These are phyloP conservation scores for Charaxes varanes DNA, from an alignment of 1,140 invertebrate species.

Conservation along the genomic window DNA sequence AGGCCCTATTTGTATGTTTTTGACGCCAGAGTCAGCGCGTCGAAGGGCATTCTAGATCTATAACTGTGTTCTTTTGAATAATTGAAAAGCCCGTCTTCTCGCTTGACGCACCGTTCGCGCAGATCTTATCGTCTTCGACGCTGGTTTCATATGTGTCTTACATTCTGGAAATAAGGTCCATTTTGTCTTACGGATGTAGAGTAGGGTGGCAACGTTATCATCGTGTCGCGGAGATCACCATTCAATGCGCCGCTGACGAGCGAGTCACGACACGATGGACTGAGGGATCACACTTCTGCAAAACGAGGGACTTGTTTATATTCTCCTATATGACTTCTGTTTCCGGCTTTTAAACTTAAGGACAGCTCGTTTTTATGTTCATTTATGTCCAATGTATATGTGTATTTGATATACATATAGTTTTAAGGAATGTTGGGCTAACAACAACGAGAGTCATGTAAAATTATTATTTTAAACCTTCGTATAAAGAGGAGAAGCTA, in stretches of 20 bases:
- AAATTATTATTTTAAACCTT: too few species aligned
- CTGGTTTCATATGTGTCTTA: slow-evolving; percentile 1
- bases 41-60: slow-evolving; percentile 13
- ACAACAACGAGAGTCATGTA: too few species aligned
- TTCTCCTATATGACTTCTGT: too few species aligned
- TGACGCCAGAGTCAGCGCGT: slow-evolving; percentile 21
- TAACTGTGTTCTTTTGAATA: slow-evolving; percentile 41
- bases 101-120: slow-evolving; percentile 29
- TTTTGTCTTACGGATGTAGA: slow-evolving; percentile 6
- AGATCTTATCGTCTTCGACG: slow-evolving; percentile 28
- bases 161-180: slow-evolving; percentile 7
- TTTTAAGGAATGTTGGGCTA: too few species aligned
- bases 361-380: too few species aligned
- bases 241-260: slow-evolving; percentile 44
- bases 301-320: too few species aligned
- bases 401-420: too few species aligned
- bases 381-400: too few species aligned
- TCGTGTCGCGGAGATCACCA: slow-evolving; percentile 36
- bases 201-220: slow-evolving; percentile 18
- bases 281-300: too few species aligned
- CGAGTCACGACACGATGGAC: slow-evolving; percentile 43
- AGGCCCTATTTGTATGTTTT: slow-evolving; percentile 1
- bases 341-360: too few species aligned
- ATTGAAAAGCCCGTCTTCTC: slow-evolving; percentile 39
- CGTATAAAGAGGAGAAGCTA: too few species aligned